Base-by-base conservation (phyloP, 1,140 invertebrate species). In the Euglossa dilemma region DNA sequence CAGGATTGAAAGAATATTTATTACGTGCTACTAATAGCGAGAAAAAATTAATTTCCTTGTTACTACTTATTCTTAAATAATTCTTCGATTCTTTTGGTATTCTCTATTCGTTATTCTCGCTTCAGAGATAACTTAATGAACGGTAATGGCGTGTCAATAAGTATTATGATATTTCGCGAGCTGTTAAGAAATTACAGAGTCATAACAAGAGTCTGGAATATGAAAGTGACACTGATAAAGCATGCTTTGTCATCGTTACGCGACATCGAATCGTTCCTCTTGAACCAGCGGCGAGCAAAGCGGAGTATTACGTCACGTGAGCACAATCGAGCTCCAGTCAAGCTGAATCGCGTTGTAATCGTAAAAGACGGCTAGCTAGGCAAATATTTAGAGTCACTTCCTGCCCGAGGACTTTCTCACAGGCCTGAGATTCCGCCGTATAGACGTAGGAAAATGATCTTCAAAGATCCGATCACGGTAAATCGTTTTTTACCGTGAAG, bases 331-430 rank as follows among this genome's bases (percentile, higher is more conserved):
- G 28, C 75, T 85, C 59, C 83, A 85, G 85, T 84, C 56, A 66
- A 79, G 63, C 54, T 76, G 77, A 77, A 86, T 85, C 61, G 72
- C 56, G 87, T 54, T 76, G 80, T 74, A 85, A 85, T 85, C 80
- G 79, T 85, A 67, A 79, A 88, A 63, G 87, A 79, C 67, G 64
- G 63, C 69, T 78, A 74, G 75, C 66, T 88, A 80, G 83, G 84
- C 87, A 92, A 92, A 93, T 93, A 93, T 93, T 93, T 93, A 84
- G 87, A 91, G 89, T 92, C 92, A 93, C 90, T 92, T 93, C 91
- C 91, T 89, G 91, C 86, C 84, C 56, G 75, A 43, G 28, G 43
- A 76, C 52, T 85, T 88, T 89, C 85, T 90, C 87, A 90, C 86
- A 87, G 83, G 23, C 47, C 67, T 63, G 78, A 54, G 80, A 76